phyloP scores from a whole-genome alignment of 2,797 vertebrate genomes.

The Hozukius guyotensis region DNA sequence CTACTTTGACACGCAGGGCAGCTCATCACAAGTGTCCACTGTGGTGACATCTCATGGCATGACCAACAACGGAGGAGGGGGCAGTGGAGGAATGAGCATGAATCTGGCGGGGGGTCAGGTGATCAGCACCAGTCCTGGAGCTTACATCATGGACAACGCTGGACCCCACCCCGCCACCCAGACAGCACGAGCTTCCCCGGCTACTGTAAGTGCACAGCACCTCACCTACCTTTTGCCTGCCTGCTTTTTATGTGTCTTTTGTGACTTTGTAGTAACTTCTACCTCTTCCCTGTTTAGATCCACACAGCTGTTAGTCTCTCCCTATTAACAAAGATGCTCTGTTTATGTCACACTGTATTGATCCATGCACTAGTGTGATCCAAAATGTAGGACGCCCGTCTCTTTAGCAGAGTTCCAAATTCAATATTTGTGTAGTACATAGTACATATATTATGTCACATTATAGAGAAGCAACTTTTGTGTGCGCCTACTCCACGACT shows the following conservation, averaged over 20 bases:
- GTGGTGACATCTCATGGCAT: slow-evolving; percentile 91
- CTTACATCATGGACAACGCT: slow-evolving; percentile 90
- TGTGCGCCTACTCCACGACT: background rate
- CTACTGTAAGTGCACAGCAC: slow-evolving; percentile 87
- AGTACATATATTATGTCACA: background rate
- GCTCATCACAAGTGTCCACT: slow-evolving; percentile 92
- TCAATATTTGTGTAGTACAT: background rate
- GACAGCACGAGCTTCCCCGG: slow-evolving; percentile 94
- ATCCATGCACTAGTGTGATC: background rate
- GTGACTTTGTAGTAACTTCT: slow-evolving; percentile 4
- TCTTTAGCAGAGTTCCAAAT: background rate
- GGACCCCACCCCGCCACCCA: slow-evolving; percentile 90
- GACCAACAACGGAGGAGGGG: slow-evolving; percentile 91
- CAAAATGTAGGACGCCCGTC: background rate
- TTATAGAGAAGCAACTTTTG: background rate
- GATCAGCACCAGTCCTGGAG: slow-evolving; percentile 93
- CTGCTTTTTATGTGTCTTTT: slow-evolving; percentile 29
- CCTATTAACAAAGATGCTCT: background rate
- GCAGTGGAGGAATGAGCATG: slow-evolving; percentile 90
- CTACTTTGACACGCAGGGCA: slow-evolving; percentile 94
- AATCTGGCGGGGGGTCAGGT: slow-evolving; percentile 92
- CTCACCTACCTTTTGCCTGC: background rate
- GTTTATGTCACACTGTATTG: slow-evolving; percentile 5
- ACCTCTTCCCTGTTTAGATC: background rate
- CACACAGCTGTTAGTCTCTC: background rate